Base-by-base conservation (phyloP, 2,888 invertebrate species). In the Steinernema scapterisci region DNA sequence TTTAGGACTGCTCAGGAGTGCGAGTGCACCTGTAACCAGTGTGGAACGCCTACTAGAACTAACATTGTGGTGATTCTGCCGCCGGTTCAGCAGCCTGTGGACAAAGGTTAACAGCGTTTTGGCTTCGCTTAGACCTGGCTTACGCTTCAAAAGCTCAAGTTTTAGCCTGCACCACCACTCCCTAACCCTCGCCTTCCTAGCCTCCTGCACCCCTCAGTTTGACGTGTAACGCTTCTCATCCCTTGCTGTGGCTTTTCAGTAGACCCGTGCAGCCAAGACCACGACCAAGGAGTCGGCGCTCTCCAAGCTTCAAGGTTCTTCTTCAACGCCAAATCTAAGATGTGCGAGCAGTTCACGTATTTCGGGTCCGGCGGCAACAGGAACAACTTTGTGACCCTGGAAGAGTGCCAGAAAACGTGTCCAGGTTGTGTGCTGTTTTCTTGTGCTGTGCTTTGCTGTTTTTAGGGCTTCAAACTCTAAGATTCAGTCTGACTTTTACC, bases 331-430 rank as follows among this genome's bases (percentile, higher is more conserved):
- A 76, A 81, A 5, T 78, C 79, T 7, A 78, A 81, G 45, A 70
- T 86, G 27, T 87, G 87, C 78, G 84, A 85, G 71, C 80, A 81
- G 54, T 86, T 86, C 76, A 72, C 75, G 31, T 87, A 86, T 75
- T 83, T 84, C 63, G 87, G 87, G 13, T 81, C 81, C n/a, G 84
- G 84, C 51, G 86, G 85, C 25, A 87, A 88, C 73, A 73, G 84
- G 21, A 87, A 87, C 79, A 87, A 87, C 76, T 87, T 87, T 75
- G 79, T 77, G 48, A 78, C 81, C 16, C 75, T 85, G n/a, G 81
- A 82, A 71, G 86, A 86, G 78, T 87, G 87, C 76, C 83, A 81
- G 72, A 75, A 80, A 52, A 77, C 76, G 70, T 87, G 87, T 75
- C 84, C 84, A 82, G 87, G 87, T 87, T 63, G 23, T 31, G 21